Conservation (phyloP, 1,140 invertebrate species). For the Drosophila melanogaster region DNA sequence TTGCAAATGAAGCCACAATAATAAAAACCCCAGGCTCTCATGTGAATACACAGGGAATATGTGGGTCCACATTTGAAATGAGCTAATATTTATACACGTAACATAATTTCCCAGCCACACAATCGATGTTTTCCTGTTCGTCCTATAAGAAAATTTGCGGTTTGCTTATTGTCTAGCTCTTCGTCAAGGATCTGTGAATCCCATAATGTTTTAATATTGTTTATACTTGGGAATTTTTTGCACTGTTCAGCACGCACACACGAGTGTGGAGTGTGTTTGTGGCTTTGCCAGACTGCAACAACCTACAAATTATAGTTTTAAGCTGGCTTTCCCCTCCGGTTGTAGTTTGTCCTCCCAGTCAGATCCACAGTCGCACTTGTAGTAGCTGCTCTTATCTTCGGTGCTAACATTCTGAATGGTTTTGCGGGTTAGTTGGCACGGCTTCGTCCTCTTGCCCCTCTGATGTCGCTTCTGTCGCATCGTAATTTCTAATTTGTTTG, state of each 20-base stretch:
- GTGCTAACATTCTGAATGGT: conserved; percentile 68
- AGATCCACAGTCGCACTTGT: conserved; percentile 3
- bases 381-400: conserved; percentile 53
- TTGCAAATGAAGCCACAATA: conserved; percentile 81
- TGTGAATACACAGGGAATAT: conserved; percentile 5
- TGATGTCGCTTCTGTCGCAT: conserved; percentile 21
- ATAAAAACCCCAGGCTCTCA: conserved; percentile 61
- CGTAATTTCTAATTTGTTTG: conserved; percentile 73
- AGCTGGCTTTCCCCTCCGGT: conserved; percentile 46
- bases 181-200: no score
- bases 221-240: neutral
- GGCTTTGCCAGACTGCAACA: conserved; percentile 43
- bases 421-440: conserved; percentile 47
- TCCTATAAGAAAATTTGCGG: no score
- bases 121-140: no score
- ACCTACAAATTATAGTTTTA: conserved; percentile 76
- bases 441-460: neutral
- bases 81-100: neutral
- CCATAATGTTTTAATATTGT: no score
- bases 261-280: conserved; percentile 21
- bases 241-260: conserved; percentile 6
- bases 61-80: neutral
- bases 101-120: no score
- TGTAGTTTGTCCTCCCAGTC: conserved; percentile 1
- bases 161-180: no score